phyloP scores from a whole-genome alignment of 2,888 invertebrate species.

The Thysanoteuthis rhombus region DNA sequence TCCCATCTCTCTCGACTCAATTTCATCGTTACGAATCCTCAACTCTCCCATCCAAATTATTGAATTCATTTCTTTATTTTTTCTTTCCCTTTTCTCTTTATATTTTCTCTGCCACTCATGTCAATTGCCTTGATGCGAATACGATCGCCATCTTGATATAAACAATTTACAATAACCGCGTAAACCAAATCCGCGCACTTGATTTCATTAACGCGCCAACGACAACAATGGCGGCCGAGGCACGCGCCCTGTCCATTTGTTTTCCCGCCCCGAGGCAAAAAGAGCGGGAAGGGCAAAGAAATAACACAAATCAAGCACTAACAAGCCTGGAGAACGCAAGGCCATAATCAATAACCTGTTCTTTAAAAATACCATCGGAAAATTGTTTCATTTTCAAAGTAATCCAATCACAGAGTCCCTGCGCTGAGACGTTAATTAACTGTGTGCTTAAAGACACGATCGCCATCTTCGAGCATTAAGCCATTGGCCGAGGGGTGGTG shows the following conservation, averaged over 20 bases:
- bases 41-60: not conserved
- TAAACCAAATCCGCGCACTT: not conserved
- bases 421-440: not conserved
- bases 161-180: not conserved
- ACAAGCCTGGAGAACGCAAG: not conserved
- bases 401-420: not conserved
- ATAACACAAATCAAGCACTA: not conserved
- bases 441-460: not conserved
- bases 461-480: not conserved
- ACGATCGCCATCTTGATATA: not conserved
- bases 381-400: not conserved
- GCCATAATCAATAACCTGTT: constrained; percentile 12
- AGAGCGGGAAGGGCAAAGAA: not conserved
- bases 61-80: not conserved
- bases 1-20: not conserved
- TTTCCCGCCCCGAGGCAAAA: not conserved
- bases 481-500: not conserved
- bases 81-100: not conserved
- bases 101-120: not conserved
- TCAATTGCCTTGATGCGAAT: constrained; percentile 14
- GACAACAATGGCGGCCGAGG: not conserved
- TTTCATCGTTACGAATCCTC: not conserved
- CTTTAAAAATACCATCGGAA: not conserved
- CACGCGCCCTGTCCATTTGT: not conserved
- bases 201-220: not conserved